A percentile compares a stretch with the other conserved stretches of the same genome.
phyloP scores from a whole-genome alignment of 2,113 vertebrate genomes.

The Asarcornis scutulata region DNA sequence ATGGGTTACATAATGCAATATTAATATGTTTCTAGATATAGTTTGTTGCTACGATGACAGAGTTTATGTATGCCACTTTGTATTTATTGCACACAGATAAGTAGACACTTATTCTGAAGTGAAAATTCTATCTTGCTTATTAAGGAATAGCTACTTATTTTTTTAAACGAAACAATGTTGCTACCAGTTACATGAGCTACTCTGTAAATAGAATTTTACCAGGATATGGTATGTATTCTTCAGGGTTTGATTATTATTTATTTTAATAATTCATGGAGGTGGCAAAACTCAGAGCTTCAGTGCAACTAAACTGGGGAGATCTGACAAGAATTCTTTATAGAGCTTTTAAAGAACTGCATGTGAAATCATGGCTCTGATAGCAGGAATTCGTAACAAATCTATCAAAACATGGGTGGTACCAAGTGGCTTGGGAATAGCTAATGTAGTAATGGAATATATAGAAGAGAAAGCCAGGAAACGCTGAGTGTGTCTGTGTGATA shows the following conservation, averaged over 20 bases:
- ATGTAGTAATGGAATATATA: neutral
- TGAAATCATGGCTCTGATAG: neutral
- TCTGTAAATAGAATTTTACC: neutral
- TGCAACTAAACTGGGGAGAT: neutral
- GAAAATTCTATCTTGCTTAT: neutral
- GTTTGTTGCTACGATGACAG: neutral
- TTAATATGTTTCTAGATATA: neutral
- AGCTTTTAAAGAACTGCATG: neutral
- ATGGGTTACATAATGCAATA: neutral
- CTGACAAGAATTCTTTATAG: neutral
- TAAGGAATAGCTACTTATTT: neutral
- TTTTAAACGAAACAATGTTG: neutral
- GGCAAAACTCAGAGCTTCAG: neutral
- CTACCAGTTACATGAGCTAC: neutral
- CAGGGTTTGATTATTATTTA: neutral
- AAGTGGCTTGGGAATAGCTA: neutral
- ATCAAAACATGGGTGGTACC: constrained; percentile 17
- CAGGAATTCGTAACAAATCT: neutral
- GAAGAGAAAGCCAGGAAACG: neutral
- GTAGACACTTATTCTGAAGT: neutral
- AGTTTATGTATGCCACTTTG: neutral
- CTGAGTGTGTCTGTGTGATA: neutral
- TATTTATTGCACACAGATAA: neutral
- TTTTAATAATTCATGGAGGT: neutral
- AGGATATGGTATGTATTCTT: neutral